Base-by-base conservation (phyloP, 2,797 vertebrate genomes). In the Amphiprion clarkii region DNA sequence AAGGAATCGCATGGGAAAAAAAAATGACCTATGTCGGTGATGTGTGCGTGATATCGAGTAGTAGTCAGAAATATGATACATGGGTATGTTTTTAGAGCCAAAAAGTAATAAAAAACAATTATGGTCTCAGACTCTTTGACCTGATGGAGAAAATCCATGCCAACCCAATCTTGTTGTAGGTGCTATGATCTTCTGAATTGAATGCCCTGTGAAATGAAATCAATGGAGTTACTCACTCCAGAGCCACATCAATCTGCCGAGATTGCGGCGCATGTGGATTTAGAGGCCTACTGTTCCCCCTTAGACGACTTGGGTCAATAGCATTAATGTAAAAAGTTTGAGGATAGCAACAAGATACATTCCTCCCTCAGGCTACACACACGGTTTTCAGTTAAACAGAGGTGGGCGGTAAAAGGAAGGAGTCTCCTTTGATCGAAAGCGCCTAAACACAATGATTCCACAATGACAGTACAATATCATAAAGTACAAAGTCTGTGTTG, bases 71-170 rank as follows among this genome's bases (percentile, higher is more conserved):
- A 90, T 88, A 87, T 93, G 92, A 93, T 91, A 86, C 85, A 89
- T 82, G 84, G 79, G 82, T 87, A 80, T 91, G 91, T 89, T 92
- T 92, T 90, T 81, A 81, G 77, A 79, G 85, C 67, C 75, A 92
- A 88, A 93, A 91, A 91, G 90, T 93, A 91, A 94, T 94, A 94
- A 93, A 94, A 94, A 92, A 92, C 88, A 88, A 93, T 95, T 91
- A 95, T 82, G 81, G 88, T 67, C 77, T 25, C 67, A 87, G 87
- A 76, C 88, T 92, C 69, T 93, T 93, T 95, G 93, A 95, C 92
- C 93, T 56, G 54, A 77, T 77, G 80, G 84, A 86, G 89, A 92
- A 93, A 95, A 95, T 93, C 93, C 86, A 95, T 93, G 92, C 86
- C 90, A 89, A 92, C 82, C 87, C 90, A 94, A 94, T 94, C 92